phyloP scores from a whole-genome alignment of 2,113 vertebrate genomes.

The Toxotes jaculatrix region DNA sequence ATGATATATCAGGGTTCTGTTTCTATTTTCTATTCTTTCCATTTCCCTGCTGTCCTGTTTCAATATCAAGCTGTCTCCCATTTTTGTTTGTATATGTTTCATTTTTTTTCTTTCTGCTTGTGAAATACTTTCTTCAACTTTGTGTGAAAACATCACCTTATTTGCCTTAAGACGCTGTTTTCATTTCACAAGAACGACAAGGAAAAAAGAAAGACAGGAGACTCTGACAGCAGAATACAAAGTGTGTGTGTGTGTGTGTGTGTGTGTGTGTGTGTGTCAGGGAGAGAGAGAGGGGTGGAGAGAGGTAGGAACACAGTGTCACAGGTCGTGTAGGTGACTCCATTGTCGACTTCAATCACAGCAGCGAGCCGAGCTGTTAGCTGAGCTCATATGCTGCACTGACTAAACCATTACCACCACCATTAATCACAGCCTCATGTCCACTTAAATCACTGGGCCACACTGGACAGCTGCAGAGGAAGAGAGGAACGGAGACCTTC shows the following conservation, averaged over 20 bases:
- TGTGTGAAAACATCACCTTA: neutral
- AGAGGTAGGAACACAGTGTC: slow-evolving; percentile 38
- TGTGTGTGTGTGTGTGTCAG: neutral
- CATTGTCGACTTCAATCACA: slow-evolving; percentile 63
- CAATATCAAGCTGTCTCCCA: neutral
- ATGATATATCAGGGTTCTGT: too few relatives aligned
- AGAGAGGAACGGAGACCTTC: slow-evolving; percentile 13
- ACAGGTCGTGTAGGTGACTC: slow-evolving; percentile 59
- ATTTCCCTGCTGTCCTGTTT: too few relatives aligned
- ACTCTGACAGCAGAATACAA: slow-evolving; percentile 19
- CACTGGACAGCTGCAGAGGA: slow-evolving; percentile 46
- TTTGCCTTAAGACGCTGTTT: neutral
- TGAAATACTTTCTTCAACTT: neutral
- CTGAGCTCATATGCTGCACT: slow-evolving; percentile 66
- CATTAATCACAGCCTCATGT: slow-evolving; percentile 81
- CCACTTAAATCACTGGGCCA: slow-evolving; percentile 58
- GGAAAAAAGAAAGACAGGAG: slow-evolving; percentile 6
- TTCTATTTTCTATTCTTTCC: too few relatives aligned
- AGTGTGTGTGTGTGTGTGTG: slow-evolving; percentile 13
- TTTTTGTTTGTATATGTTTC: neutral
- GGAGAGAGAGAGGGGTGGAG: neutral
- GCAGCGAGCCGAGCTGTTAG: slow-evolving; percentile 54
- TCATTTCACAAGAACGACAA: slow-evolving; percentile 13
- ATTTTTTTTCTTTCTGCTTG: neutral
- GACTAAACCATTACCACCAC: slow-evolving; percentile 77